Base-by-base conservation (phyloP, 2,113 vertebrate species). In the Calyptomena viridis region DNA sequence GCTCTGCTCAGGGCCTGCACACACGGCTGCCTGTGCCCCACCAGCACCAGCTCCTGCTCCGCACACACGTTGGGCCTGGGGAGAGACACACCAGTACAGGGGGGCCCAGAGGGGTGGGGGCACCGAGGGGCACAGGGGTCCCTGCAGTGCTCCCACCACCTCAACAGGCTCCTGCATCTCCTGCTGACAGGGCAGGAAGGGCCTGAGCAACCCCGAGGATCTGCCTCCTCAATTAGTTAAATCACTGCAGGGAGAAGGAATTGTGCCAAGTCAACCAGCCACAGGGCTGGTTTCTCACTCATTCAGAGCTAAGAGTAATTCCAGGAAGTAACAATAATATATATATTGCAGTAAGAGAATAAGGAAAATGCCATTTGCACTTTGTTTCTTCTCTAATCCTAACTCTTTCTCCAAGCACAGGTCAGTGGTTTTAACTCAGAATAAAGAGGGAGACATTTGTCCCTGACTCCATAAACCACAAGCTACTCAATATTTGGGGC, bases 11-110 rank as follows among this genome's bases (percentile, higher is more conserved):
- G 98, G 58, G 98, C 98, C 90, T 96, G 99, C 83, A 98, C 96
- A 1, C 98, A 99, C 0, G 99, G 99, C 97, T 99, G 99, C 96
- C 95, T 98, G 67, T 97, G 99, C 77, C 98, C 98, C 52, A 99
- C 98, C 50, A 99, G 82, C 6, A 92, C 98, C 97, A 99, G 96
- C 97, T 99, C 97, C 94, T 81, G 98, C 95, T 98, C 98, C 0
- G 96, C 84, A 6, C 99, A 99, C 82, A 99, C 99, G 0, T 99
- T 99, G 1, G 99, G 98, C 99, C 99, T 99, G 97, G 22, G 58
- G 56, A 85, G 23, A 84, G 11, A 21, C n/a, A n/a, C n/a, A n/a
- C n/a, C n/a, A n/a, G n/a, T n/a, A n/a, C n/a, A 16, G 6, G 20
- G 37, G 84, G 39, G 15, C 37, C 21, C 44, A 58, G 42, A 31